Base-by-base conservation (phyloP, 2,888 invertebrate species). In the Monochamus alternatus region DNA sequence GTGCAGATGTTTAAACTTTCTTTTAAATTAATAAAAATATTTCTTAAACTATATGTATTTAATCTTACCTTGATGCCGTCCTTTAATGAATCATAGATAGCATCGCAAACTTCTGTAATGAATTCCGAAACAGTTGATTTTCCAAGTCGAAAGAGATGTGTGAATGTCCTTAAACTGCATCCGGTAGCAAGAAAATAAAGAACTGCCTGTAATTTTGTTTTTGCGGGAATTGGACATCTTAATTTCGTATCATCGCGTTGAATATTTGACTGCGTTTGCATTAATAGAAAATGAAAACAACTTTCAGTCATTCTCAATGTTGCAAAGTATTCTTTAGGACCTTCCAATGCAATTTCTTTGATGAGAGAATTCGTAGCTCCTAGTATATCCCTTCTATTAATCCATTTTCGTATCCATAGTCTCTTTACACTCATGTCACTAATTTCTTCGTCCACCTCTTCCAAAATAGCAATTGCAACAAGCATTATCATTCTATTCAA, bases 61-160 rank as follows among this genome's bases (percentile, higher is more conserved):
- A 22, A 22, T 22, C 12, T n/a, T 30, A 22, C 59, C 59, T 59
- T 59, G 9, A 59, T 59, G 9, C 9, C 3, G 30, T 59, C 7
- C 22, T 59, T 59, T 59, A 59, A 59, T 59, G 59, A n/a, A 59
- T 59, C 59, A 22, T 59, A 59, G 9, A 59, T 59, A 30, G 59
- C 59, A 8, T 59, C 30, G 7, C 14, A 22, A 4, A 59, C 59
- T 9, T n/a, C 22, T 59, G 59, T n/a, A 7, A 59, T 8, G 22
- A 59, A 59, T 30, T 59, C 22, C 4, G 59, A 59, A 22, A 59
- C 22, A 30, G 59, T 30, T 14, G 47, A 10, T 47, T 10, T 7
- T 9, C 10, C 7, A 47, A 47, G 8, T 9, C 47, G 47, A 10
- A 47, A 47, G 8, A 9, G 47, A 7, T 47, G 10, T 47, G 7